These are phyloP conservation scores for Drosophila anomelani DNA, from an alignment of 2,888 invertebrate genomes.

Conservation along the genomic window DNA sequence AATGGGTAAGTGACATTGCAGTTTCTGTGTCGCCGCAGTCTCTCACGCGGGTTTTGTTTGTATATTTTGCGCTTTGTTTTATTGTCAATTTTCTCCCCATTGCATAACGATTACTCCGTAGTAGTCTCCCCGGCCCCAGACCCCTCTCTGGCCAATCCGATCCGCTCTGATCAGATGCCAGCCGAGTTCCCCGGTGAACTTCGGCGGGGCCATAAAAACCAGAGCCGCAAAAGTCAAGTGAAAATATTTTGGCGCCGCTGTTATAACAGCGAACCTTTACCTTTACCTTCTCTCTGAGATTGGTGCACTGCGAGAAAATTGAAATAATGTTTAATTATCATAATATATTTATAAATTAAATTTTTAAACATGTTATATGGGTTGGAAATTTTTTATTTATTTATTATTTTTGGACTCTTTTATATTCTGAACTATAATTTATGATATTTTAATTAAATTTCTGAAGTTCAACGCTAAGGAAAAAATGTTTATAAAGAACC, in stretches of 20 bases:
- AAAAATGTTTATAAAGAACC: too few relatives aligned
- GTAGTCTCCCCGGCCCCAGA: neutral
- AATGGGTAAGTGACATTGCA: slow-evolving; percentile 73
- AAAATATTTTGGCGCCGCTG: slow-evolving; percentile 76
- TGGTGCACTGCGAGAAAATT: slow-evolving; percentile 3
- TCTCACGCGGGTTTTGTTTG: slow-evolving; percentile 51
- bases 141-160: neutral
- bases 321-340: too few relatives aligned
- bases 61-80: slow-evolving; percentile 62
- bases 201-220: slow-evolving; percentile 49
- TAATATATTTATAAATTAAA: neutral
- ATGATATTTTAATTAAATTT: neutral
- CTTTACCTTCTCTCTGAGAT: slow-evolving; percentile 10
- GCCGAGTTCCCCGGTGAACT: slow-evolving; percentile 45
- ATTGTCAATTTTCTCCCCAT: slow-evolving; percentile 72
- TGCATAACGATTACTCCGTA: slow-evolving; percentile 57
- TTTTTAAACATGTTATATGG: neutral
- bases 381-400: neutral
- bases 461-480: too few relatives aligned
- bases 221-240: slow-evolving; percentile 60
- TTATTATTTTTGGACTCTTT: too few relatives aligned
- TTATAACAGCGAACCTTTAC: slow-evolving; percentile 49
- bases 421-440: neutral
- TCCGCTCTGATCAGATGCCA: slow-evolving; percentile 16
- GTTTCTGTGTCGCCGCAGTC: slow-evolving; percentile 48